phyloP scores from a whole-genome alignment of 2,113 vertebrate species.

The Rhea americana region DNA sequence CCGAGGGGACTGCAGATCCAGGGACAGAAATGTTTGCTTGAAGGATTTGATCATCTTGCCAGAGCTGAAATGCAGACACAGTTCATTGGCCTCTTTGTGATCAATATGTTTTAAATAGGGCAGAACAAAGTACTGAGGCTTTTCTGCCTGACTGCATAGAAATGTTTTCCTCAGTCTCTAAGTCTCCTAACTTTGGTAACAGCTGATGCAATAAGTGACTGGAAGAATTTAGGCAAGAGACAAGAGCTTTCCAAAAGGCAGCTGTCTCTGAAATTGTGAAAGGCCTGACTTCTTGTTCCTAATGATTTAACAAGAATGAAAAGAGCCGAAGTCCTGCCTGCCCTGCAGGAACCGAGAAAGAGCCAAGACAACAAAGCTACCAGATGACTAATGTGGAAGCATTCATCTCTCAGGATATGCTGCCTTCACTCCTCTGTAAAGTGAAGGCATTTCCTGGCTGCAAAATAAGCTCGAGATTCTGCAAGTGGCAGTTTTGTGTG shows the following conservation, averaged over 20 bases:
- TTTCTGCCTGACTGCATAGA: neutral
- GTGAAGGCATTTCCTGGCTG: neutral
- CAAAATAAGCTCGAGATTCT: neutral
- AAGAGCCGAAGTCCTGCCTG: neutral
- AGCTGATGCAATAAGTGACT: neutral
- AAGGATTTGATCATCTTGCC: slow-evolving; percentile 64
- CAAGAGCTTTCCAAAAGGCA: neutral
- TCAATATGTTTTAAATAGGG: fast-evolving
- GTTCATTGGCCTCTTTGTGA: neutral
- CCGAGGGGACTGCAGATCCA: slow-evolving; percentile 59
- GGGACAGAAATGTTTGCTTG: slow-evolving; percentile 59
- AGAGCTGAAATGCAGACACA: slow-evolving; percentile 14
- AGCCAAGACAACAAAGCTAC: neutral
- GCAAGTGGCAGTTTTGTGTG: neutral
- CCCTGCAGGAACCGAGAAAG: neutral
- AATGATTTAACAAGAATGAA: neutral
- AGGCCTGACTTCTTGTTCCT: neutral
- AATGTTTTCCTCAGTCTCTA: neutral
- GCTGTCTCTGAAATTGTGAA: neutral
- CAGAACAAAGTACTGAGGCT: neutral
- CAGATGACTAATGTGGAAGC: neutral
- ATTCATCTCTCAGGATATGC: fast-evolving
- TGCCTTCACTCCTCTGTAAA: neutral
- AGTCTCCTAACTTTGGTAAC: neutral
- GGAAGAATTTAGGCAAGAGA: neutral